Evolutionary conservation across 1,140 invertebrate species (phyloP).

Genomic region (Heliconius nattereri): DNA sequence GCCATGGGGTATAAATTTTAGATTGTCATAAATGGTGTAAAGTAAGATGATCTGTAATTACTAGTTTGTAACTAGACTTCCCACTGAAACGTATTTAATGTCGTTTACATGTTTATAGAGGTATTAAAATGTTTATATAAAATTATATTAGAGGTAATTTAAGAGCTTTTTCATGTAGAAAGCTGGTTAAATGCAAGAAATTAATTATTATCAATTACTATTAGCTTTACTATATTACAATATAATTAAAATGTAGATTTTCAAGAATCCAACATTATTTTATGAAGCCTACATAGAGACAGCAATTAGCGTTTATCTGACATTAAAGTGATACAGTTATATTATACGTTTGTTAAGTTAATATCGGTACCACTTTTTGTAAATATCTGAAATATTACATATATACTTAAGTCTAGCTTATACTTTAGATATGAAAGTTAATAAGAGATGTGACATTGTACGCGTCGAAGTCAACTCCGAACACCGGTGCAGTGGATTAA

Average conservation of each 20-base stretch:
- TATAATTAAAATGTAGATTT: not conserved
- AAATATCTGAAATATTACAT: too few species aligned
- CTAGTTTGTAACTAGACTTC: slow-evolving; percentile 34
- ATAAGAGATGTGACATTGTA: too few species aligned
- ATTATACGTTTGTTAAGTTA: too few species aligned
- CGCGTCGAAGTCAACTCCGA: too few species aligned
- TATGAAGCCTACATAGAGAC: too few species aligned
- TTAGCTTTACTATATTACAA: not conserved
- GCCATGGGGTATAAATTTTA: not conserved
- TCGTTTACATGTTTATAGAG: slow-evolving; percentile 36
- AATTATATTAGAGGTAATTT: not conserved
- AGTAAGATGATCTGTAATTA: slow-evolving; percentile 7
- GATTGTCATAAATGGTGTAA: slow-evolving; percentile 6
- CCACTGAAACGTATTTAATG: slow-evolving; percentile 30
- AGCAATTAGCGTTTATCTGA: too few species aligned
- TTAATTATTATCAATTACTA: not conserved
- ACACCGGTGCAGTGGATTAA: too few species aligned
- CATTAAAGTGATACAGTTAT: too few species aligned
- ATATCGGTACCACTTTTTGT: too few species aligned
- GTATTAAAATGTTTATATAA: slow-evolving; percentile 9
- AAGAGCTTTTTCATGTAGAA: slow-evolving; percentile 13
- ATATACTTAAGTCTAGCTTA: too few species aligned
- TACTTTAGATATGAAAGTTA: too few species aligned
- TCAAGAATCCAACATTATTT: too few species aligned
- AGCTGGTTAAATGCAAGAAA: not conserved